These are phyloP conservation scores for Himalopsyche phryganea DNA, from an alignment of 1,140 invertebrate species.

Conservation along the genomic window DNA sequence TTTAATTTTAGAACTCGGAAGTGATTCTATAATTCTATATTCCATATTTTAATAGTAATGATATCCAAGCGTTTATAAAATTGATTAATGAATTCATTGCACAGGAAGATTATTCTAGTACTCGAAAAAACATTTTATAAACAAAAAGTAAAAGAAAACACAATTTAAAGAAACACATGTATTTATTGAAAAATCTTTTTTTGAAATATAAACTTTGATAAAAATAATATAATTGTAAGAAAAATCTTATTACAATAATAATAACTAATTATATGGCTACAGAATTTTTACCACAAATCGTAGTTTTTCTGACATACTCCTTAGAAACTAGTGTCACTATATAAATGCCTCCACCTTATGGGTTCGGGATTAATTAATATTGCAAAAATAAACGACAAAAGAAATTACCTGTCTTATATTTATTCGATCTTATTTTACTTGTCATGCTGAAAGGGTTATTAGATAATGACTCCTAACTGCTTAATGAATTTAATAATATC, in stretches of 20 bases:
- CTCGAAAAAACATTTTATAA: too few species aligned
- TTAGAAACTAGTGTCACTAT: constrained; percentile 33
- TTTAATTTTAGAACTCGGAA: too few species aligned
- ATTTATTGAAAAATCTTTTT: constrained; percentile 34
- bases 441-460: constrained; percentile 14
- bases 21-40: too few species aligned
- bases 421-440: constrained; percentile 17
- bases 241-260: constrained; percentile 31
- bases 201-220: constrained; percentile 36
- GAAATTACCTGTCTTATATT: constrained; percentile 6
- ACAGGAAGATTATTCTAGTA: too few species aligned
- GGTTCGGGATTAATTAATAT: constrained; percentile 35
- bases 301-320: constrained; percentile 30
- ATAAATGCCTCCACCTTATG: constrained; percentile 35
- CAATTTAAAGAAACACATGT: constrained; percentile 30
- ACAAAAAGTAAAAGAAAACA: neutral
- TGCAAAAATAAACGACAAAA: constrained; percentile 31
- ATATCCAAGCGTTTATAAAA: too few species aligned
- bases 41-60: too few species aligned
- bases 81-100: too few species aligned
- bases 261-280: constrained; percentile 35
- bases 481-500: neutral
- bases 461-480: constrained; percentile 13
- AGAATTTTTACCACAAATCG: constrained; percentile 31
- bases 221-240: constrained; percentile 36